Evolutionary conservation across 2,888 invertebrate genomes (phyloP).

Genomic region (Drosophila falleni): DNA sequence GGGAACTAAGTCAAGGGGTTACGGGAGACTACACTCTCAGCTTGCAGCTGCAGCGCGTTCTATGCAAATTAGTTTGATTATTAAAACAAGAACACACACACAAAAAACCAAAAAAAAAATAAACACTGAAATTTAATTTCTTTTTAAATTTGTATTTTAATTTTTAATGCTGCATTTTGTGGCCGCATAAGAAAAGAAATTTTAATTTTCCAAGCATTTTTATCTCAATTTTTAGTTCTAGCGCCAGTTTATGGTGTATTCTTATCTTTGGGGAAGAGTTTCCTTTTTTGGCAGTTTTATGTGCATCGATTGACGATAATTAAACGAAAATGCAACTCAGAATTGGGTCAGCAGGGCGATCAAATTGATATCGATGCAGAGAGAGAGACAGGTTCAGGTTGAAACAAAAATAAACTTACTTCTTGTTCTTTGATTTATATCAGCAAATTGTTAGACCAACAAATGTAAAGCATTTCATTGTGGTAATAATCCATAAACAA

Average conservation of each 20-base stretch:
- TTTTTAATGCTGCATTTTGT: constrained; percentile 25
- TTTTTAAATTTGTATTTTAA: constrained; percentile 40
- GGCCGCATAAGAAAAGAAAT: not conserved
- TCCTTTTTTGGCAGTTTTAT: constrained; percentile 46
- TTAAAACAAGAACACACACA: constrained; percentile 34
- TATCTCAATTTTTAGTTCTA: constrained; percentile 15
- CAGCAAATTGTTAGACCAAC: constrained; percentile 8
- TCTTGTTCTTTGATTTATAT: constrained; percentile 18
- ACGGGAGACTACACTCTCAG: not conserved
- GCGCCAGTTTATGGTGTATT: constrained; percentile 37
- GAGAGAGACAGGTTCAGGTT: not conserved
- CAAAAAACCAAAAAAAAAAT: constrained; percentile 3
- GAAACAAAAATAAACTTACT: not conserved
- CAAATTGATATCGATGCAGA: constrained; percentile 16
- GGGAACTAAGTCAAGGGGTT: constrained; percentile 5
- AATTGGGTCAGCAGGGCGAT: constrained; percentile 43
- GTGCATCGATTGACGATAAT: constrained; percentile 37
- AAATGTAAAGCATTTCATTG: not conserved
- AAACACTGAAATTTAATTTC: constrained; percentile 49
- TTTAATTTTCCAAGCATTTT: not conserved
- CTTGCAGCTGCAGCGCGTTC: constrained; percentile 26
- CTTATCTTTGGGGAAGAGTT: constrained; percentile 1
- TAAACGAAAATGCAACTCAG: constrained; percentile 35
- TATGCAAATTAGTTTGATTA: constrained; percentile 66
- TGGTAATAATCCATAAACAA: too few species aligned